Evolutionary conservation across 2,113 vertebrate species (phyloP).

Genomic region (Epinephelus moara): DNA sequence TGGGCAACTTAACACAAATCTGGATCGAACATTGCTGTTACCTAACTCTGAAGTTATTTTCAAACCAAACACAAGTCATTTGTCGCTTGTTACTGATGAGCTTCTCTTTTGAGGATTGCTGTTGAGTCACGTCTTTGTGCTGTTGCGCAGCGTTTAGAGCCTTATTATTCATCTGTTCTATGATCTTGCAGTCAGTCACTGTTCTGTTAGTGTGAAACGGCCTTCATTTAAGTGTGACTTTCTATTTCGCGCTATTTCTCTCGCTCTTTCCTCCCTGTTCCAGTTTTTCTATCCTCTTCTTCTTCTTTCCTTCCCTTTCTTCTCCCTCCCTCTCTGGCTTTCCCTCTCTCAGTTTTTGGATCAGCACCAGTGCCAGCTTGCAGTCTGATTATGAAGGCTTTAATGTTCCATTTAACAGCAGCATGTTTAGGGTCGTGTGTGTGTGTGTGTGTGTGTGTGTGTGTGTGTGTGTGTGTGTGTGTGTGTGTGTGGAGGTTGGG

Average conservation of each 20-base stretch:
- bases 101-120: neutral
- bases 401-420: conserved; percentile 63
- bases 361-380: conserved; percentile 61
- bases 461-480: no score
- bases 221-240: conserved; percentile 46
- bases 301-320: neutral
- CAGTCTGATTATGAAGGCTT: conserved; percentile 57
- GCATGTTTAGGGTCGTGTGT: conserved; percentile 30
- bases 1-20: conserved; percentile 2
- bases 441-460: no score
- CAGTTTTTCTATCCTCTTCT: neutral
- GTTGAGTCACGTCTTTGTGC: conserved; percentile 18
- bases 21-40: conserved; percentile 2
- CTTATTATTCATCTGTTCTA: conserved; percentile 30
- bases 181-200: conserved; percentile 27
- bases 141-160: neutral
- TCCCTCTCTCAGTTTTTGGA: conserved; percentile 29
- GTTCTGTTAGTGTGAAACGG: conserved; percentile 52
- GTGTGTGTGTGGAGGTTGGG: neutral
- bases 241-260: conserved; percentile 14
- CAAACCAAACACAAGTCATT: neutral
- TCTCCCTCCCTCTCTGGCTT: conserved; percentile 8
- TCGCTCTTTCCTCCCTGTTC: conserved; percentile 4
- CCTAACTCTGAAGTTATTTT: conserved; percentile 36
- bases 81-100: neutral